phyloP scores from a whole-genome alignment of 2,888 invertebrate genomes.

The Aelia acuminata region DNA sequence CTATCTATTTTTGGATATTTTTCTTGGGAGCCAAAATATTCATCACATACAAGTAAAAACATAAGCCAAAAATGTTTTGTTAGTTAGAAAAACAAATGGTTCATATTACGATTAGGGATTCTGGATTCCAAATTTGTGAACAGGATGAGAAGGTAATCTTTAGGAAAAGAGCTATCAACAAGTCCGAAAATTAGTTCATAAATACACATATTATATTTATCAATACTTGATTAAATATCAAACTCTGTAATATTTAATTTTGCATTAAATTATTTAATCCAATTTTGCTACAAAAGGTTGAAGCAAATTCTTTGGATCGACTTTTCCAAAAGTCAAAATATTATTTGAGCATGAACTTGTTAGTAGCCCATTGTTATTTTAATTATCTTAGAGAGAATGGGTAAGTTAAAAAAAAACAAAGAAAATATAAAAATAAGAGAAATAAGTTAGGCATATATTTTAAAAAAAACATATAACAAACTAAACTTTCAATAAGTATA shows the following conservation, averaged over 20 bases:
- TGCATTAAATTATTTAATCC: background rate
- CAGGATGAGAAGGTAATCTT: background rate
- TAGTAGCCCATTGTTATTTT: too few relatives aligned
- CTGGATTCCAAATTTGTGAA: background rate
- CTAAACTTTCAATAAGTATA: too few relatives aligned
- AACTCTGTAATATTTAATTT: background rate
- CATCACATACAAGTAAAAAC: constrained; percentile 23
- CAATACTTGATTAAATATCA: background rate
- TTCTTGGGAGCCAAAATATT: constrained; percentile 13
- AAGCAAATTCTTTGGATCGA: background rate
- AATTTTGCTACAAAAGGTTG: background rate
- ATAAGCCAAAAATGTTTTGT: constrained; percentile 18
- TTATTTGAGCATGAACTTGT: too few relatives aligned
- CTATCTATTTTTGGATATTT: constrained; percentile 57
- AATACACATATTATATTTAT: background rate
- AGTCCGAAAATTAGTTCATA: too few relatives aligned
- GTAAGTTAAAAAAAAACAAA: background rate
- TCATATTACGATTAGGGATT: background rate
- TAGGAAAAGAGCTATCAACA: background rate
- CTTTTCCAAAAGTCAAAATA: background rate
- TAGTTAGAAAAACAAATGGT: background rate
- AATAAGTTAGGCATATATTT: too few relatives aligned
- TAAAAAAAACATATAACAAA: too few relatives aligned
- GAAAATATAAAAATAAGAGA: too few relatives aligned
- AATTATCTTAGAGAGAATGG: background rate